These are phyloP conservation scores for Urosaurus nigricauda DNA, from an alignment of 2,797 vertebrate genomes.

Conservation along the genomic window DNA sequence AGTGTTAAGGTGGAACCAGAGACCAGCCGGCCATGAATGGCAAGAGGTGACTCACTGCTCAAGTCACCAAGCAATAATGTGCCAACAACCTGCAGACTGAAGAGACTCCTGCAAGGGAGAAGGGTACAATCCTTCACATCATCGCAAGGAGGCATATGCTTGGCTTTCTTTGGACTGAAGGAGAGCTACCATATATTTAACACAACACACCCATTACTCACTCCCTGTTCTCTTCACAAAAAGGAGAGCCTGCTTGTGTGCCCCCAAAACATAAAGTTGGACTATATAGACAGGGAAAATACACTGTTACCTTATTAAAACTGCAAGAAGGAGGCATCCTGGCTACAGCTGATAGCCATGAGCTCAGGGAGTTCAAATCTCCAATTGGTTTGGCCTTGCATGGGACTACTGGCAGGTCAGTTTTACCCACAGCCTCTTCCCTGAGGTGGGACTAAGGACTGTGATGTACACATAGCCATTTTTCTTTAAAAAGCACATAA, in stretches of 20 bases:
- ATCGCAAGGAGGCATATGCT: slow-evolving; percentile 15
- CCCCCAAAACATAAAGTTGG: slow-evolving; percentile 5
- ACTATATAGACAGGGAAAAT: background rate
- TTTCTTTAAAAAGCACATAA: background rate
- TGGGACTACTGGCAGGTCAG: background rate
- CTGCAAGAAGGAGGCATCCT: background rate
- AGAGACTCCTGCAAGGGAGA: slow-evolving; percentile 2
- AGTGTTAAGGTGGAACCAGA: slow-evolving; percentile 88
- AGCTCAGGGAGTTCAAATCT: slow-evolving; percentile 37
- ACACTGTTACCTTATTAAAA: background rate
- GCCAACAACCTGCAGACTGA: slow-evolving; percentile 38
- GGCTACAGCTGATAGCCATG: slow-evolving; percentile 8
- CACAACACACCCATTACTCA: background rate
- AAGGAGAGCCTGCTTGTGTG: slow-evolving; percentile 24
- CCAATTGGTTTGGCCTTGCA: slow-evolving; percentile 16
- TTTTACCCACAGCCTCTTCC: background rate
- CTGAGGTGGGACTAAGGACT: background rate
- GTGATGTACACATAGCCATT: slow-evolving; percentile 24
- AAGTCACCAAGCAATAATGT: slow-evolving; percentile 67
- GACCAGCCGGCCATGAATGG: slow-evolving; percentile 75
- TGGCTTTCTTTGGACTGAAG: slow-evolving; percentile 11
- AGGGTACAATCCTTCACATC: background rate
- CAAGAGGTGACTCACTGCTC: slow-evolving; percentile 41
- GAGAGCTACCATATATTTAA: background rate
- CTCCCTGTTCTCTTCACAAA: slow-evolving; percentile 4